A percentile compares a stretch with the other conserved stretches of the same genome.
Conservation (phyloP, 2,113 vertebrate genomes). For the Pimephales promelas region DNA sequence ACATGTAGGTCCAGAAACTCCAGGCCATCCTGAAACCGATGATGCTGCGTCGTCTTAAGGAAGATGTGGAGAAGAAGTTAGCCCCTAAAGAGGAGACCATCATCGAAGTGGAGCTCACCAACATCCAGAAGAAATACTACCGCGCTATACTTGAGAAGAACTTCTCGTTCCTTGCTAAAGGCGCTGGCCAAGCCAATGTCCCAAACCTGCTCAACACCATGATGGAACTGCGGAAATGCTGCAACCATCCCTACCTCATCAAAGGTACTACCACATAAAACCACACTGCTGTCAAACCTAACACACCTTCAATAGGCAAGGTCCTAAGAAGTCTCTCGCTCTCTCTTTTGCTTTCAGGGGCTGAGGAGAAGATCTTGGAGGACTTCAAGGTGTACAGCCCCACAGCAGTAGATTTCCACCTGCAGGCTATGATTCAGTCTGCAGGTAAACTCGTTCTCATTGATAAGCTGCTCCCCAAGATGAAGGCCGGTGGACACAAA, state of each 20-base stretch:
- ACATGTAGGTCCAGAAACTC: conserved; percentile 90
- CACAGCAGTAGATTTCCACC: conserved; percentile 88
- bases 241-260: conserved; percentile 99
- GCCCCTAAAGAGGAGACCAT: conserved; percentile 98
- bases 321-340: neutral
- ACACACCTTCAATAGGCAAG: neutral
- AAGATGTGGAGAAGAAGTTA: conserved; percentile 98
- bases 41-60: conserved; percentile 96
- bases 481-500: conserved; percentile 98
- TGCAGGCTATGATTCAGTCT: conserved; percentile 99
- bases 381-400: conserved; percentile 91
- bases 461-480: conserved; percentile 97
- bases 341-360: conserved; percentile 74
- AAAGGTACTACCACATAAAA: conserved; percentile 80
- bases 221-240: conserved; percentile 99
- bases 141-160: conserved; percentile 97
- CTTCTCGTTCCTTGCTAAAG: conserved; percentile 97
- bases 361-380: conserved; percentile 97
- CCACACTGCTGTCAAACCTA: neutral
- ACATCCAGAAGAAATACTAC: conserved; percentile 99
- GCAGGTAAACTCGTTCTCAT: conserved; percentile 97
- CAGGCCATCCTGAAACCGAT: conserved; percentile 97
- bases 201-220: conserved; percentile 98
- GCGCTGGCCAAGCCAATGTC: conserved; percentile 93
- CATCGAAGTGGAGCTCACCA: conserved; percentile 98